Evolutionary conservation across 2,888 invertebrate species (phyloP).

Genomic region (Arge pagana): DNA sequence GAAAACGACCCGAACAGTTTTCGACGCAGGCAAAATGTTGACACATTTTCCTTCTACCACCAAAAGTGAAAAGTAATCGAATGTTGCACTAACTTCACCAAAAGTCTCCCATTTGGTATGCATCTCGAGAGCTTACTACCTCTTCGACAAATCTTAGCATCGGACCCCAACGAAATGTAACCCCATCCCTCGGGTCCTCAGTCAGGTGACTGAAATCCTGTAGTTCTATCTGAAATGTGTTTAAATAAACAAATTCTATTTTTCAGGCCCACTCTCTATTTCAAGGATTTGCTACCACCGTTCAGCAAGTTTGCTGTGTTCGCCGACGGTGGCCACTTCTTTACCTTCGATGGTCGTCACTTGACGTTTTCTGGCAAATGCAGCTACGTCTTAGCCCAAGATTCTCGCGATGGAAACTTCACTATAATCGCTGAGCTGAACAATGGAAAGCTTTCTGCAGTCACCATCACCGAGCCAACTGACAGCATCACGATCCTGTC

Average conservation of each 20-base stretch:
- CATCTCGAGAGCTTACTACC: too few species aligned
- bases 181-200: too few species aligned
- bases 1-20: too few species aligned
- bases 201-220: too few species aligned
- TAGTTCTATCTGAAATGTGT: too few species aligned
- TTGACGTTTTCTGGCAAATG: slow-evolving; percentile 81
- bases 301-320: slow-evolving; percentile 67
- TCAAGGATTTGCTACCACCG: slow-evolving; percentile 67
- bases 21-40: too few species aligned
- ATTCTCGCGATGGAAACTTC: slow-evolving; percentile 86
- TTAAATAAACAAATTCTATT: background rate
- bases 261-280: slow-evolving; percentile 57
- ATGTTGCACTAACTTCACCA: too few species aligned
- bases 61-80: too few species aligned
- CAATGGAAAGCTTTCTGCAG: slow-evolving; percentile 69
- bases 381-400: slow-evolving; percentile 82
- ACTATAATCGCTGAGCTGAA: slow-evolving; percentile 74
- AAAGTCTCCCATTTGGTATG: too few species aligned
- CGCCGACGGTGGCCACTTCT: slow-evolving; percentile 81
- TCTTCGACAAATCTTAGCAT: too few species aligned
- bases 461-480: slow-evolving; percentile 72
- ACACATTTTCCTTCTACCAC: too few species aligned
- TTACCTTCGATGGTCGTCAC: slow-evolving; percentile 86
- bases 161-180: too few species aligned
- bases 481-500: slow-evolving; percentile 64